A percentile compares a stretch with the other conserved stretches of the same genome.
Conservation (phyloP, 1,140 invertebrate genomes). For the Brachionus rotundiformis region DNA sequence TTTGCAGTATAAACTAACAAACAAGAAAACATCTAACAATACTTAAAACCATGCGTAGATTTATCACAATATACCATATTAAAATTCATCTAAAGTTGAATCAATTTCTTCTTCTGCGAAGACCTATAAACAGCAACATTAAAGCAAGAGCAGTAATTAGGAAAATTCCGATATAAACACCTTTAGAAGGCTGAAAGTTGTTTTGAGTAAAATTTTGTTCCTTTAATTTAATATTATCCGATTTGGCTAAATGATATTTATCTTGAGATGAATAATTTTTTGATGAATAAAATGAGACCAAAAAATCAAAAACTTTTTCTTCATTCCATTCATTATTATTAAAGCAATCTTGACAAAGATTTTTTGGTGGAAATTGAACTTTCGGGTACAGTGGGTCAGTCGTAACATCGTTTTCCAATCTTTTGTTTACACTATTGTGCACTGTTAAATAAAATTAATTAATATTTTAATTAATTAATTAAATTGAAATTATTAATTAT, state of each 20-base stretch:
- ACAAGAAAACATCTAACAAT: not conserved
- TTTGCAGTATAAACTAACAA: too few relatives aligned
- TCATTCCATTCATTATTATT: not conserved
- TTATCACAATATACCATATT: not conserved
- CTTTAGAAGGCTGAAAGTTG: not conserved
- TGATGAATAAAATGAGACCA: not conserved
- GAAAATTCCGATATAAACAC: not conserved
- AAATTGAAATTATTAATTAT: too few relatives aligned
- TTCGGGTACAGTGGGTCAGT: conserved; percentile 90
- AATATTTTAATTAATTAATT: not conserved
- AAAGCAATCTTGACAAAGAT: conserved; percentile 74
- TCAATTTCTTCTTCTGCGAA: not conserved
- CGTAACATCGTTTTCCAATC: conserved; percentile 78
- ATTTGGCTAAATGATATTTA: not conserved
- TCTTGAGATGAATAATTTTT: not conserved
- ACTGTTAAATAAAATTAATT: not conserved
- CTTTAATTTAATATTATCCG: not conserved
- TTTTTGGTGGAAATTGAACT: conserved; percentile 78
- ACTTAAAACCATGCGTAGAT: not conserved
- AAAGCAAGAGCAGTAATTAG: not conserved
- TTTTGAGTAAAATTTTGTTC: not conserved
- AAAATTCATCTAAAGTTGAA: not conserved
- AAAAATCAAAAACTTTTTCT: conserved; percentile 1
- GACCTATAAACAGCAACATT: conserved; percentile 6
- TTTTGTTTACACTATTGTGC: conserved; percentile 72